Evolutionary conservation across 2,113 vertebrate genomes (phyloP).

Genomic region (Tautogolabrus adspersus): DNA sequence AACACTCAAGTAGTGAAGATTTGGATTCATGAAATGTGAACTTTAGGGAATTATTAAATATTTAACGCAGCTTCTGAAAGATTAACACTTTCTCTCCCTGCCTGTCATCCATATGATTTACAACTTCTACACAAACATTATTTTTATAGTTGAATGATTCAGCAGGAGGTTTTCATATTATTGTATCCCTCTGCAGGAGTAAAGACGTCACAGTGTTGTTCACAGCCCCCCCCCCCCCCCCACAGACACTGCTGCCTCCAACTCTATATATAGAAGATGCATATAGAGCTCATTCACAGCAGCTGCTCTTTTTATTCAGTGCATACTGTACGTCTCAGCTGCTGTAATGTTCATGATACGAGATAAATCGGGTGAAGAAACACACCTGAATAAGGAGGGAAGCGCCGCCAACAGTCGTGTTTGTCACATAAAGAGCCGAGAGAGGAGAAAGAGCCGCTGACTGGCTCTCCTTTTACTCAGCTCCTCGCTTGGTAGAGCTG

Average conservation of each 20-base stretch:
- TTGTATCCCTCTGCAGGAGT: neutral
- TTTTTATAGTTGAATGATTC: too few species aligned
- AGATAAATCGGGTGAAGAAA: slow-evolving; percentile 13
- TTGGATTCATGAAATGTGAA: too few species aligned
- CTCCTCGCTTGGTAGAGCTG: slow-evolving; percentile 55
- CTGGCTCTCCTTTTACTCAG: neutral
- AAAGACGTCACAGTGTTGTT: neutral
- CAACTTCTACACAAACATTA: too few species aligned
- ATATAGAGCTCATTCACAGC: neutral
- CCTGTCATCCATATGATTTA: too few species aligned
- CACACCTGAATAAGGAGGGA: slow-evolving; percentile 7
- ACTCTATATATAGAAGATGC: neutral
- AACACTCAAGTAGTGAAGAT: too few species aligned
- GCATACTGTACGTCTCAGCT: slow-evolving; percentile 1
- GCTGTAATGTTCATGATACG: slow-evolving; percentile 7
- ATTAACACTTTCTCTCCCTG: too few species aligned
- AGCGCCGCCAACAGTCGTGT: slow-evolving; percentile 14
- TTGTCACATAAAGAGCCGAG: slow-evolving; percentile 29
- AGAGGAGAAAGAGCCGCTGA: slow-evolving; percentile 11
- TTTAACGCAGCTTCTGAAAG: too few species aligned
- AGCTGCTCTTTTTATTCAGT: neutral
- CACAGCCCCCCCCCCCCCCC: neutral
- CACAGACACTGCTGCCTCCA: neutral
- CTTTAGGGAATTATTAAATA: too few species aligned
- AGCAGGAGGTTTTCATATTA: neutral